phyloP scores from a whole-genome alignment of 2,113 vertebrate genomes.

The Cynocephalus volans region DNA sequence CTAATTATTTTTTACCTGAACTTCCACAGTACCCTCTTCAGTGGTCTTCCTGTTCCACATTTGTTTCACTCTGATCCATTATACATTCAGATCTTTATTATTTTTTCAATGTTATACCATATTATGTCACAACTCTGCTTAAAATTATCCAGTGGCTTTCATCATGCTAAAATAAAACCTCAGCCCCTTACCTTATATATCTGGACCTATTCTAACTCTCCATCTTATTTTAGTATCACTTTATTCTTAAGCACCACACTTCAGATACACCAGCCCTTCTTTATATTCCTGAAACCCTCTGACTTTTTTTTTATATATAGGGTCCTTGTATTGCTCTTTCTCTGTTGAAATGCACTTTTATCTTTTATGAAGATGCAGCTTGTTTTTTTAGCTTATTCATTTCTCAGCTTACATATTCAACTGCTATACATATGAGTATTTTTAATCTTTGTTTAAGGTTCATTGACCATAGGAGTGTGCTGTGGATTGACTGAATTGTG shows the following conservation, averaged over 20 bases:
- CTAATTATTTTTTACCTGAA: not conserved
- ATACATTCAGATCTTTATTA: not conserved
- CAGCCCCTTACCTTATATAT: not conserved
- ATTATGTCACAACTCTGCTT: not conserved
- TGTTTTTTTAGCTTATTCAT: not conserved
- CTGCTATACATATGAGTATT: not conserved
- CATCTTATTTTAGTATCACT: not conserved
- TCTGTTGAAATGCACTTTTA: not conserved
- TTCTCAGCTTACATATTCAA: not conserved
- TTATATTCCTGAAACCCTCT: not conserved
- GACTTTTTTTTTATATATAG: not conserved
- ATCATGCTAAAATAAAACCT: not conserved
- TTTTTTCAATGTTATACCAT: not conserved
- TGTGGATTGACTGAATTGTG: no score
- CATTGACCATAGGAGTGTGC: not conserved
- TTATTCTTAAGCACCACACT: not conserved
- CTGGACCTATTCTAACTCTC: not conserved
- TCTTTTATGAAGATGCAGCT: not conserved
- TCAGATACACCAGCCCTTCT: not conserved
- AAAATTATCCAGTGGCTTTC: not conserved
- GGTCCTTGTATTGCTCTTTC: not conserved
- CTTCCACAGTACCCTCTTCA: not conserved
- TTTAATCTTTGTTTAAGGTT: not conserved
- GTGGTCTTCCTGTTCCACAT: not conserved
- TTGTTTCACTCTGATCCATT: not conserved